phyloP scores from a whole-genome alignment of 1,140 invertebrate species.

The Orchestia grillus region DNA sequence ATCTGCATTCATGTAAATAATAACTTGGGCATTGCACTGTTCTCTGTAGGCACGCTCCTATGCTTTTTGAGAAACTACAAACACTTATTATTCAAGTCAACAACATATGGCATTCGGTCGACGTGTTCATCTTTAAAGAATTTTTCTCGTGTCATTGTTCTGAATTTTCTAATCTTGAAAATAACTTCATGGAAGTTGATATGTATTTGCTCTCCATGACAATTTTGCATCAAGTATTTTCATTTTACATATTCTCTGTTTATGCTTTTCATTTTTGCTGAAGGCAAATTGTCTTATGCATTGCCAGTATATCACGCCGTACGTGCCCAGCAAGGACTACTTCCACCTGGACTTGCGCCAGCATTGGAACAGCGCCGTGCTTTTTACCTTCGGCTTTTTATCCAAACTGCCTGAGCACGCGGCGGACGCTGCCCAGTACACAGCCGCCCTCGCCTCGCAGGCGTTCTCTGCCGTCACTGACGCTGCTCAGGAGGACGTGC shows the following conservation, averaged over 20 bases:
- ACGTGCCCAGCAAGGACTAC: slow-evolving; percentile 46
- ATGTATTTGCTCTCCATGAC: neutral
- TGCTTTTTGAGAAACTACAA: no score
- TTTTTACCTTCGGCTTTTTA: neutral
- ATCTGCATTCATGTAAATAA: no score
- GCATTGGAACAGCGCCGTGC: slow-evolving; percentile 41
- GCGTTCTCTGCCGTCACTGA: slow-evolving; percentile 23
- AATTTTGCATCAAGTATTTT: neutral
- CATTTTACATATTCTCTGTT: no score
- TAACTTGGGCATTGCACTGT: no score
- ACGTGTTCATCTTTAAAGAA: neutral
- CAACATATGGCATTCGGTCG: neutral
- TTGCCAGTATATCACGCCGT: slow-evolving; percentile 39
- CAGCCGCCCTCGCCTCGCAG: slow-evolving; percentile 23
- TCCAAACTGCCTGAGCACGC: slow-evolving; percentile 16
- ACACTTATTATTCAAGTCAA: neutral
- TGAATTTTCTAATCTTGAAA: neutral
- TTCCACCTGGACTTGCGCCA: slow-evolving; percentile 1
- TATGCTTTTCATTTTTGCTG: neutral
- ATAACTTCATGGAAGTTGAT: neutral
- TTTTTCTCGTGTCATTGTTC: neutral
- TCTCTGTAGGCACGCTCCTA: no score
- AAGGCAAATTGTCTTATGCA: neutral
- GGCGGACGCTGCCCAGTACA: neutral
- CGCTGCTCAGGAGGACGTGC: neutral